These are phyloP conservation scores for Formica aserva DNA, from an alignment of 2,888 invertebrate genomes.

Conservation along the genomic window DNA sequence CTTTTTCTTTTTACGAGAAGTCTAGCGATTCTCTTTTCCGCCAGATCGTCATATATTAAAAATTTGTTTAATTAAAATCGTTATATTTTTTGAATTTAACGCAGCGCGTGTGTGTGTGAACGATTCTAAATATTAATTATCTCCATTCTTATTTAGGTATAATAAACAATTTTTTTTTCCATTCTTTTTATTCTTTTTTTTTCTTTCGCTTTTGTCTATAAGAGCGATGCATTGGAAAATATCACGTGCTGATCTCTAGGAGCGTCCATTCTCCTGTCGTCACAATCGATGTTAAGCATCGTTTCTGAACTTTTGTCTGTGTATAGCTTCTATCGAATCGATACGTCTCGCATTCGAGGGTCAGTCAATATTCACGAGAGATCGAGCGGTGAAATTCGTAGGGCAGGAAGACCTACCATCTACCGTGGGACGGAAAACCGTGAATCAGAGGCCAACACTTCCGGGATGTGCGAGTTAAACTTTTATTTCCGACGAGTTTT, in stretches of 20 bases:
- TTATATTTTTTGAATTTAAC: not conserved
- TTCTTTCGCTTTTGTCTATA: conserved; percentile 17
- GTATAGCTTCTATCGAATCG: conserved; percentile 43
- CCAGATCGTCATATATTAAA: conserved; percentile 15
- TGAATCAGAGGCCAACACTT: conserved; percentile 63
- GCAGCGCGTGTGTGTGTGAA: no score
- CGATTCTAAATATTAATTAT: not conserved
- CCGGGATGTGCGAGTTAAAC: conserved; percentile 65
- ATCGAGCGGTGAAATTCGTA: conserved; percentile 69
- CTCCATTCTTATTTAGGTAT: not conserved
- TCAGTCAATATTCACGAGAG: conserved; percentile 68
- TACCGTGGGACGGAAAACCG: conserved; percentile 63
- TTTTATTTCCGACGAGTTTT: conserved; percentile 63
- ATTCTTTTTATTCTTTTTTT: not conserved
- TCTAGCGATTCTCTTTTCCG: conserved; percentile 5
- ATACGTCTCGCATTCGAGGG: conserved; percentile 57
- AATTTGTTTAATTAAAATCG: not conserved
- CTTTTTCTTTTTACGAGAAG: not conserved
- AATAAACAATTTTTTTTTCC: conserved; percentile 35
- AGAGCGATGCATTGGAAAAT: conserved; percentile 54
- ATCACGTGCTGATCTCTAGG: conserved; percentile 55
- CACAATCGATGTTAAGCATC: conserved; percentile 21
- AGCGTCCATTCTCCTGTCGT: conserved; percentile 14
- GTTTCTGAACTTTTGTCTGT: conserved; percentile 26
- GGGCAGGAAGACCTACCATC: conserved; percentile 70